Percentiles rank a stretch among this genome's conserved stretches.
Conservation (phyloP, 2,113 vertebrate species). For the Barbus barbus region DNA sequence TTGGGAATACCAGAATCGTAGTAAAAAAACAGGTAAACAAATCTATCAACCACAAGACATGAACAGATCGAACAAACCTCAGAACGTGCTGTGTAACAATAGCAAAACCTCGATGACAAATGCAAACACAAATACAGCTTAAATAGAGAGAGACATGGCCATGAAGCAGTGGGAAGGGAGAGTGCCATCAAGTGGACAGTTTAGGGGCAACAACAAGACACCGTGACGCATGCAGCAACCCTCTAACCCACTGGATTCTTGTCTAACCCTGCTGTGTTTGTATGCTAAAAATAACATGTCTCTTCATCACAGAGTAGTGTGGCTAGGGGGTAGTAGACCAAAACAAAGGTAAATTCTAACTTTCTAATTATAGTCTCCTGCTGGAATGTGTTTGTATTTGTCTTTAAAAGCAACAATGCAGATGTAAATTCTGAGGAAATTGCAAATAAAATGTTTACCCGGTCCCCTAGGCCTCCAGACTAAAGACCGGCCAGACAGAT, state of each 20-base stretch:
- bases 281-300: background rate
- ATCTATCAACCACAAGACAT: too few relatives aligned
- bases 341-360: background rate
- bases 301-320: conserved; percentile 1
- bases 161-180: too few relatives aligned
- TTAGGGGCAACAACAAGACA: too few relatives aligned
- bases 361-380: conserved; percentile 51
- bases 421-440: conserved; percentile 46
- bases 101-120: too few relatives aligned
- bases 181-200: too few relatives aligned
- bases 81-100: too few relatives aligned
- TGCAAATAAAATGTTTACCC: conserved; percentile 31
- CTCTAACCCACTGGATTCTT: background rate
- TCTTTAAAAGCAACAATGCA: conserved; percentile 11
- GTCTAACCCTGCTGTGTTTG: background rate
- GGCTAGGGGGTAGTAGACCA: background rate
- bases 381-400: conserved; percentile 36
- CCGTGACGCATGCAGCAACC: background rate
- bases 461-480: background rate
- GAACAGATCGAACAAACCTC: too few relatives aligned
- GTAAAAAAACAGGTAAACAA: too few relatives aligned
- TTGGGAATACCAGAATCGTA: too few relatives aligned
- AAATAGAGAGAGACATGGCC: too few relatives aligned
- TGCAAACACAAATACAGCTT: too few relatives aligned
- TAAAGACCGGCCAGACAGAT: background rate